These are phyloP conservation scores for Rhabdomys dilectus DNA, from an alignment of 2,113 vertebrate genomes.

Conservation along the genomic window DNA sequence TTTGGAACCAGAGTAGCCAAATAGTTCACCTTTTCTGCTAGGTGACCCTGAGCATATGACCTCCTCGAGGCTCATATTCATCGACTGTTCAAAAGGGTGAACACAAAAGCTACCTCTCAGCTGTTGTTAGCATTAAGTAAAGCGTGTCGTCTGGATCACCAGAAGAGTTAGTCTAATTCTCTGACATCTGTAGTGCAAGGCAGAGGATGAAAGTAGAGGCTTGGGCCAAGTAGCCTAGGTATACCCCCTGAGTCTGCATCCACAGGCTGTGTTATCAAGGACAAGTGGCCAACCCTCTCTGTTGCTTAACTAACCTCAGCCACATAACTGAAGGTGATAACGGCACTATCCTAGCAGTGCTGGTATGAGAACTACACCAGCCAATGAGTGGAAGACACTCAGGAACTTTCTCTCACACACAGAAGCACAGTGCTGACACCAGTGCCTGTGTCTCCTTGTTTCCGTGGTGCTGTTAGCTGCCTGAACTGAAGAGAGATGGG, in stretches of 20 bases:
- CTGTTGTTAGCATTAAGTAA: not conserved
- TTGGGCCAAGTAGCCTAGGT: not conserved
- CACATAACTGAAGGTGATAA: not conserved
- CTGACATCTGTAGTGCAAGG: not conserved
- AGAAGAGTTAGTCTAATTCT: not conserved
- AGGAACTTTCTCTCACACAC: not conserved
- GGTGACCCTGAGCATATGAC: not conserved
- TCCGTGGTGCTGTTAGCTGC: not conserved
- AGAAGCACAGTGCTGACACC: not conserved
- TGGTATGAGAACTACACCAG: not conserved
- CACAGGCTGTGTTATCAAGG: not conserved
- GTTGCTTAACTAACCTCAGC: not conserved
- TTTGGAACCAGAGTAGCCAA: not conserved
- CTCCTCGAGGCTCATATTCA: not conserved
- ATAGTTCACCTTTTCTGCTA: not conserved
- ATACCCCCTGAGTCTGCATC: not conserved
- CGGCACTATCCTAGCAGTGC: not conserved
- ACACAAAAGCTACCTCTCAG: not conserved
- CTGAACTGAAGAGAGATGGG: not conserved
- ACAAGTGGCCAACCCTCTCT: not conserved
- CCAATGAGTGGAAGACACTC: not conserved
- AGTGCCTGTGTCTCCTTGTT: not conserved
- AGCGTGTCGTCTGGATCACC: not conserved
- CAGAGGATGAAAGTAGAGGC: not conserved
- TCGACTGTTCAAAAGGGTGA: not conserved